Evolutionary conservation across 2,888 invertebrate species (phyloP).

Genomic region (Ceriagrion tenellum): DNA sequence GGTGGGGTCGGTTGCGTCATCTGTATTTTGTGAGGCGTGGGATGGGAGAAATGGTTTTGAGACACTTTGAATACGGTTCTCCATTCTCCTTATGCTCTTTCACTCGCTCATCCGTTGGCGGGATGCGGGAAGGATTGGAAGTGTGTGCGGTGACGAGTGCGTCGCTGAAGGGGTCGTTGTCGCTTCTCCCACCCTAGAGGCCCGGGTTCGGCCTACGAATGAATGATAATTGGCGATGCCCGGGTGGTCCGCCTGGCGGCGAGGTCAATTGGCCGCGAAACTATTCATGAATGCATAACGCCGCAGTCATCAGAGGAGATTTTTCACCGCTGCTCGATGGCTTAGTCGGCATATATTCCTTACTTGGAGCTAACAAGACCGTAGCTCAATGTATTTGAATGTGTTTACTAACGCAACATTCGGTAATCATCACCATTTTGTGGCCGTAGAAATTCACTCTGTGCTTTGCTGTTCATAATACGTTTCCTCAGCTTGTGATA

Average conservation of each 20-base stretch:
- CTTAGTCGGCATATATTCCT: background rate
- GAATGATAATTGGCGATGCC: background rate
- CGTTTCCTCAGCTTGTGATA: too few species aligned
- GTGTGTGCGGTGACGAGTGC: background rate
- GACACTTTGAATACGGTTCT: constrained; percentile 52
- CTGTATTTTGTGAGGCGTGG: constrained; percentile 55
- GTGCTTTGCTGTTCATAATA: too few species aligned
- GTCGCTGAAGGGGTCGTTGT: background rate
- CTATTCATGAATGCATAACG: constrained; percentile 3
- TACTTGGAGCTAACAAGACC: background rate
- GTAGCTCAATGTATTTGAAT: background rate
- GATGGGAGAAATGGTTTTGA: constrained; percentile 53
- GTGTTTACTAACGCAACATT: too few species aligned
- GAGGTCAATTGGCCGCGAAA: background rate
- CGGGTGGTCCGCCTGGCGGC: too few species aligned
- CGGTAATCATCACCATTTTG: too few species aligned
- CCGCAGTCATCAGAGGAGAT: background rate
- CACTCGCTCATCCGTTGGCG: background rate
- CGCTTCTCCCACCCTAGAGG: background rate
- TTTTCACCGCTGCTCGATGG: background rate
- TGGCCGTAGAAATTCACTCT: too few species aligned
- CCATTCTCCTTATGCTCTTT: background rate
- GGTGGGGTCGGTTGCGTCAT: constrained; percentile 59
- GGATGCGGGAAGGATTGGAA: background rate
- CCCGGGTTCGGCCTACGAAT: background rate